Conservation (phyloP, 1,140 invertebrate genomes). For the Zaprionus kolodkinae region DNA sequence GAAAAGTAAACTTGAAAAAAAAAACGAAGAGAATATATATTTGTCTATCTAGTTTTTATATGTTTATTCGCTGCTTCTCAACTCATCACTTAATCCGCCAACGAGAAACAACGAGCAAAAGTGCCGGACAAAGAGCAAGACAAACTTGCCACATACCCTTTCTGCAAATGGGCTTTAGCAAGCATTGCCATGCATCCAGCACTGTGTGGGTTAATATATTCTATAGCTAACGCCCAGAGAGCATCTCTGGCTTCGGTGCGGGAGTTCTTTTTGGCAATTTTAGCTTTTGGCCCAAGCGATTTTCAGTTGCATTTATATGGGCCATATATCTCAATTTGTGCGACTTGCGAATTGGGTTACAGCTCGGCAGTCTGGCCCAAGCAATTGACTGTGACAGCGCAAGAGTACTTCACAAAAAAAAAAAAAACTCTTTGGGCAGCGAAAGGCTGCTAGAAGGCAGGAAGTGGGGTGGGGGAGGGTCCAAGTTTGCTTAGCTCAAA, state of each 20-base stretch:
- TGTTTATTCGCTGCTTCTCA: conserved; percentile 41
- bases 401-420: conserved; percentile 6
- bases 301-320: conserved; percentile 46
- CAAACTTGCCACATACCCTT: conserved; percentile 36
- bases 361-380: conserved; percentile 27
- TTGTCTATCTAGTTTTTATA: conserved; percentile 52
- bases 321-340: conserved; percentile 63
- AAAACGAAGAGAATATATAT: conserved; percentile 27
- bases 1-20: conserved; percentile 52
- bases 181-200: neutral
- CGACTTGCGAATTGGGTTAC: conserved; percentile 56
- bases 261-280: neutral
- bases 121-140: conserved; percentile 33
- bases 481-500: conserved; percentile 51
- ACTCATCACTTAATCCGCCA: conserved; percentile 70
- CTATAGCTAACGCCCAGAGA: neutral
- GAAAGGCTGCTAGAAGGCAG: neutral
- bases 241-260: conserved; percentile 6
- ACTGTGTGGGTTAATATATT: neutral
- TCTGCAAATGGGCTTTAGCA: neutral
- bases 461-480: neutral
- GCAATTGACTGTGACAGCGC: conserved; percentile 55
- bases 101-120: conserved; percentile 46
- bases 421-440: neutral
- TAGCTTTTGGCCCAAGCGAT: conserved; percentile 20